Evolutionary conservation across 2,888 invertebrate species (phyloP).

Genomic region (Penaeus monodon): DNA sequence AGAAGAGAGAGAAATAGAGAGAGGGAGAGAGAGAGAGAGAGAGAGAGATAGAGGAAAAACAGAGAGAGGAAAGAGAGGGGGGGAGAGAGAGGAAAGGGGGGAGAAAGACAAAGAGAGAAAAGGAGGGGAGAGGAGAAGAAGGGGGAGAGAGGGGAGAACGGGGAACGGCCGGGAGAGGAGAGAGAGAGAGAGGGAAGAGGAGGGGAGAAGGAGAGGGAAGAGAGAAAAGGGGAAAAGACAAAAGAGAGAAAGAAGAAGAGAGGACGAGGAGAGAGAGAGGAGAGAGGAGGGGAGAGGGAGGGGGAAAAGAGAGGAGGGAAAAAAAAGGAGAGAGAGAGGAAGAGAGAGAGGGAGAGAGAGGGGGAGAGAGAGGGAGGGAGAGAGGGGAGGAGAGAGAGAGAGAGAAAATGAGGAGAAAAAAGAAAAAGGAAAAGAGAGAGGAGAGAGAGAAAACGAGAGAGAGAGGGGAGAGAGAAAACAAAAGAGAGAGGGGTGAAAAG

Average conservation of each 20-base stretch:
- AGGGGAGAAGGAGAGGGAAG: too few relatives aligned
- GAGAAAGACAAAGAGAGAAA: not conserved
- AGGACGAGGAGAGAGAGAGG: too few relatives aligned
- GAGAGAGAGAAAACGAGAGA: not conserved
- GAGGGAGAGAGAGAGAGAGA: not conserved
- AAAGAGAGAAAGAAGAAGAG: not conserved
- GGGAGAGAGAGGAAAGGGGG: not conserved
- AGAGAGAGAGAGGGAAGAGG: too few relatives aligned
- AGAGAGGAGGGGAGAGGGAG: not conserved
- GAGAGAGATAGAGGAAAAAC: not conserved
- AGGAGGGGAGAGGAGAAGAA: not conserved
- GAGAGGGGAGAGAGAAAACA: too few relatives aligned
- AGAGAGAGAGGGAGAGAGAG: not conserved
- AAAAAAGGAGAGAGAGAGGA: not conserved
- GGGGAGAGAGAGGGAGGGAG: not conserved
- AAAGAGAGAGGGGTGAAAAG: too few relatives aligned
- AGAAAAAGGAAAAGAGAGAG: not conserved
- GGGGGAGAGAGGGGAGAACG: not conserved
- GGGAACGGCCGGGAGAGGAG: too few relatives aligned
- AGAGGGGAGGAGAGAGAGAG: not conserved
- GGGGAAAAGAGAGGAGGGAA: too few relatives aligned
- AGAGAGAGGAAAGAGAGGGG: too few relatives aligned
- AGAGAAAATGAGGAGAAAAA: not conserved
- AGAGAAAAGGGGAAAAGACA: not conserved
- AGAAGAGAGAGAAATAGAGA: too few relatives aligned